Percentiles rank a stretch among this genome's conserved stretches.
Evolutionary conservation across 2,113 vertebrate genomes (phyloP).

Genomic region (Clarias macrocephalus): DNA sequence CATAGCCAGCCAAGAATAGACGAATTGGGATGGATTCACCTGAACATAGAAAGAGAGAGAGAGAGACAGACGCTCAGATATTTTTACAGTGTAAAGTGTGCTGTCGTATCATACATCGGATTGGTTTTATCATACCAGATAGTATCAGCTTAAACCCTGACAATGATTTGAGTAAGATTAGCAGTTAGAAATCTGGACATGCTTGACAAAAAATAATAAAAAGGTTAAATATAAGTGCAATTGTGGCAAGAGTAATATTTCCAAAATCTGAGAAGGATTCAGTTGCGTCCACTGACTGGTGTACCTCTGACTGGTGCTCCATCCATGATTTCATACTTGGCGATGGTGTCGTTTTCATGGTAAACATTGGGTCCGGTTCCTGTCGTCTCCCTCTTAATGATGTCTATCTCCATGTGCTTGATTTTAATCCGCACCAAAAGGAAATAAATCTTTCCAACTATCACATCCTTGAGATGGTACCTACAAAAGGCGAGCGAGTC

Average conservation of each 20-base stretch:
- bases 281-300: neutral
- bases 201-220: too few species aligned
- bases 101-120: neutral
- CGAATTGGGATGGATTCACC: conserved; percentile 97
- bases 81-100: neutral
- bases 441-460: conserved; percentile 98
- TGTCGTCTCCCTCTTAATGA: conserved; percentile 95
- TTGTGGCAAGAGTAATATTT: neutral
- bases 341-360: conserved; percentile 97
- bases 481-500: conserved; percentile 59
- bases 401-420: conserved; percentile 98
- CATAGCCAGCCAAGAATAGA: conserved; percentile 95
- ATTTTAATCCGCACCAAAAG: conserved; percentile 97
- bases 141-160: neutral
- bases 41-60: conserved; percentile 52
- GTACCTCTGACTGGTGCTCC: conserved; percentile 94
- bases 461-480: conserved; percentile 97
- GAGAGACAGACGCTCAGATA: neutral
- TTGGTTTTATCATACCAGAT: neutral
- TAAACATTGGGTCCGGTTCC: conserved; percentile 94
- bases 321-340: conserved; percentile 99
- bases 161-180: neutral
- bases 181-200: neutral
- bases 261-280: neutral
- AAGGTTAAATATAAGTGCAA: neutral